Percentiles rank a stretch among this genome's conserved stretches.
phyloP scores from a whole-genome alignment of 2,888 invertebrate species.

The Rotaria macrura region DNA sequence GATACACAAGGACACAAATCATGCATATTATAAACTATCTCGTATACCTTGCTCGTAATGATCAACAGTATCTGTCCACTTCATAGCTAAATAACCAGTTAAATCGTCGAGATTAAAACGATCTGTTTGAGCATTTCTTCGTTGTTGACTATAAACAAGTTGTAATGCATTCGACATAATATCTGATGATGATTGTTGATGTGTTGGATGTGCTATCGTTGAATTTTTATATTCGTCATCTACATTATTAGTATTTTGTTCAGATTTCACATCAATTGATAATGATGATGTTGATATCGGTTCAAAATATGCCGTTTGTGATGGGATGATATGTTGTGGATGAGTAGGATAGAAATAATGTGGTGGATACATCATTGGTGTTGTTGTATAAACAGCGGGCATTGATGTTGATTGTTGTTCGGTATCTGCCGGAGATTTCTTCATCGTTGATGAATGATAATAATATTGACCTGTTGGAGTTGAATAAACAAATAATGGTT shows the following conservation, averaged over 20 bases:
- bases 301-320: not conserved
- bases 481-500: not conserved
- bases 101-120: not conserved
- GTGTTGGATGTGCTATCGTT: not conserved
- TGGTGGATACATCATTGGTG: not conserved
- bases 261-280: not conserved
- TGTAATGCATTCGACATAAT: conserved; percentile 15
- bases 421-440: not conserved
- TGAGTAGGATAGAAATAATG: not conserved
- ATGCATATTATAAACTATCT: no score
- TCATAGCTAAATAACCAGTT: not conserved
- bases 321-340: not conserved
- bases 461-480: not conserved
- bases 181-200: not conserved
- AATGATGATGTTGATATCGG: not conserved
- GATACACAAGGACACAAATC: no score
- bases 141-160: conserved; percentile 18
- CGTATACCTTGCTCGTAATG: not conserved
- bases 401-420: not conserved
- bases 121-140: not conserved
- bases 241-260: not conserved
- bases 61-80: not conserved
- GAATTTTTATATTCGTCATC: not conserved
- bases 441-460: not conserved
- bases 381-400: no score